phyloP scores from a whole-genome alignment of 1,140 invertebrate genomes.

The Neocloeon triangulifer region DNA sequence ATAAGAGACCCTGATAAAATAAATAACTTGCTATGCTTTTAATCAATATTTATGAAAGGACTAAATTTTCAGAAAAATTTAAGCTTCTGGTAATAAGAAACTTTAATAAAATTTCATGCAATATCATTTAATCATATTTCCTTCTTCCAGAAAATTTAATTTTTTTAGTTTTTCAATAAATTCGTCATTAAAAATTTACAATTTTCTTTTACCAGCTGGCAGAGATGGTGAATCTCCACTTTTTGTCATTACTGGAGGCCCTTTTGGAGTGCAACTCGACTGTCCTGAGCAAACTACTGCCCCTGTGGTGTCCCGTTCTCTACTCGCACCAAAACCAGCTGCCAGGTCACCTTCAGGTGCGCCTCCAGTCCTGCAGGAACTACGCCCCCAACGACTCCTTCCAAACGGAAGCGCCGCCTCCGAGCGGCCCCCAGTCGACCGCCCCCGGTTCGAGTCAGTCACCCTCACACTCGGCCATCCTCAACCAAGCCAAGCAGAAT shows the following conservation, averaged over 20 bases:
- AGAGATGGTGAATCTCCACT: constrained; percentile 95
- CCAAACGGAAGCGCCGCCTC: too few relatives aligned
- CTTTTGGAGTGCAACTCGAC: constrained; percentile 88
- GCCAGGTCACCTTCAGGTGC: constrained; percentile 68
- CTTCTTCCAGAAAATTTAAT: constrained; percentile 3
- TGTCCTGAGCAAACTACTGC: constrained; percentile 63
- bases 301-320: constrained; percentile 76
- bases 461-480: background rate
- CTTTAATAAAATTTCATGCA: constrained; percentile 8
- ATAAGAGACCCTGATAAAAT: too few relatives aligned
- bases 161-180: constrained; percentile 2
- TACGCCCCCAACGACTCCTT: constrained; percentile 26
- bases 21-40: too few relatives aligned
- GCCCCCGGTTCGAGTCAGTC: constrained; percentile 7
- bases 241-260: constrained; percentile 85
- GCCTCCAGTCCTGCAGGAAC: constrained; percentile 74
- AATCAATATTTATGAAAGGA: too few relatives aligned
- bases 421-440: constrained; percentile 14
- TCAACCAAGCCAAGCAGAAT: background rate
- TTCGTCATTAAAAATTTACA: background rate
- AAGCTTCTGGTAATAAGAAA: too few relatives aligned
- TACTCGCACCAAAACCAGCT: constrained; percentile 75
- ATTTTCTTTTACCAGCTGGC: constrained; percentile 41
- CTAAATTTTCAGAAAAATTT: too few relatives aligned
- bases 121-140: constrained; percentile 8